Evolutionary conservation across 2,888 invertebrate species (phyloP).

Genomic region (Tetramorium bicarinatum): DNA sequence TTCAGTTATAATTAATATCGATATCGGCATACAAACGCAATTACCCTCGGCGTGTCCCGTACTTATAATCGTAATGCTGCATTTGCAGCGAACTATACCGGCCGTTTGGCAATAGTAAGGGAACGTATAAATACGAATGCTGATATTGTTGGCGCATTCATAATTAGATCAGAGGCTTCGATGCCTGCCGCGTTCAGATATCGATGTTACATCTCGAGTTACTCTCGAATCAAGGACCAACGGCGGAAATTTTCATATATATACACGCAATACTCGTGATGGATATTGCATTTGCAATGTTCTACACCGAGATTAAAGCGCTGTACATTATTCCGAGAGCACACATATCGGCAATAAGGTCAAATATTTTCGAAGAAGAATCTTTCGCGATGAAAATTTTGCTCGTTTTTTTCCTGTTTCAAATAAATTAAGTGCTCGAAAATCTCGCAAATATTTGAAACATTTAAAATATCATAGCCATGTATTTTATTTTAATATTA

Average conservation of each 20-base stretch:
- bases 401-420: neutral
- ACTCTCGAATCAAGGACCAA: constrained; percentile 1
- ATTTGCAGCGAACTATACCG: neutral
- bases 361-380: neutral
- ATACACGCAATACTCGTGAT: neutral
- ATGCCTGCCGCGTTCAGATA: constrained; percentile 24
- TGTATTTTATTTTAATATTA: neutral
- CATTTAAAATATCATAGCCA: neutral
- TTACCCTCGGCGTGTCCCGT: neutral
- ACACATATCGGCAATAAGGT: neutral
- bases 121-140: constrained; percentile 30
- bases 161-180: constrained; percentile 33
- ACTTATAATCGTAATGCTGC: constrained; percentile 33
- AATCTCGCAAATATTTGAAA: neutral
- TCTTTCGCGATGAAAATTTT: neutral
- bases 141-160: constrained; percentile 32
- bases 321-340: neutral
- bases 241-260: neutral
- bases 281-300: constrained; percentile 14
- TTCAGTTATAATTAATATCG: constrained; percentile 42
- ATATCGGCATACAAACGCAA: constrained; percentile 21
- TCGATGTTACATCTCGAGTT: constrained; percentile 36
- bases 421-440: neutral
- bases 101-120: constrained; percentile 3
- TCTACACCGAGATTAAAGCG: constrained; percentile 14